These are phyloP conservation scores for Macrotrachela quadricornifera DNA, from an alignment of 1,140 invertebrate genomes.

Conservation along the genomic window DNA sequence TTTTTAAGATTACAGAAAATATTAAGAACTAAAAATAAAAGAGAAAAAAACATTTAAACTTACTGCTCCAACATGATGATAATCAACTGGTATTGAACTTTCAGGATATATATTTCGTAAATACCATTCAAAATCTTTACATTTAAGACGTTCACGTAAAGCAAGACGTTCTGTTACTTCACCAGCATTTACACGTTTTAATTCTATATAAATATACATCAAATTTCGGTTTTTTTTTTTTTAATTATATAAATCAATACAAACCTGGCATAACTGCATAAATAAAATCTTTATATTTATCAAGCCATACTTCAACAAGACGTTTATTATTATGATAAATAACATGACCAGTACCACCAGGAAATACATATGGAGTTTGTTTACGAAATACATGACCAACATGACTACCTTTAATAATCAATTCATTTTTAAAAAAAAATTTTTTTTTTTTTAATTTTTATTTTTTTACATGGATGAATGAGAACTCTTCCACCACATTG, in stretches of 20 bases:
- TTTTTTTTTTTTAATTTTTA: too few relatives aligned
- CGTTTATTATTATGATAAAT: constrained; percentile 62
- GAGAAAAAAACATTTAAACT: too few relatives aligned
- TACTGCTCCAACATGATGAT: constrained; percentile 3
- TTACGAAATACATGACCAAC: constrained; percentile 40
- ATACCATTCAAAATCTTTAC: constrained; percentile 89
- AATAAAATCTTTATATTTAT: constrained; percentile 66
- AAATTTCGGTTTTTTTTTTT: neutral
- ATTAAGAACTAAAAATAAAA: too few relatives aligned
- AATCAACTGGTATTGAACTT: constrained; percentile 38
- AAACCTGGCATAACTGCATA: constrained; percentile 30
- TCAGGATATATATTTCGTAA: constrained; percentile 76
- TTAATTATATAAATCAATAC: neutral
- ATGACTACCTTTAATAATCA: neutral
- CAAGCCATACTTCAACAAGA: constrained; percentile 58
- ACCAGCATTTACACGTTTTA: constrained; percentile 37
- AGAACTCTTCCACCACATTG: constrained; percentile 3
- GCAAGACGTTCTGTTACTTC: constrained; percentile 37
- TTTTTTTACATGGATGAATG: neutral
- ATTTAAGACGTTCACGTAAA: constrained; percentile 53
- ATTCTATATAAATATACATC: neutral
- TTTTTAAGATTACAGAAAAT: too few relatives aligned
- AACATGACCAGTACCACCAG: constrained; percentile 73
- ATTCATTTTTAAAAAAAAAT: too few relatives aligned
- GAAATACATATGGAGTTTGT: constrained; percentile 81